Conservation (phyloP, 2,888 invertebrate genomes). For the Drosophila demipolita region DNA sequence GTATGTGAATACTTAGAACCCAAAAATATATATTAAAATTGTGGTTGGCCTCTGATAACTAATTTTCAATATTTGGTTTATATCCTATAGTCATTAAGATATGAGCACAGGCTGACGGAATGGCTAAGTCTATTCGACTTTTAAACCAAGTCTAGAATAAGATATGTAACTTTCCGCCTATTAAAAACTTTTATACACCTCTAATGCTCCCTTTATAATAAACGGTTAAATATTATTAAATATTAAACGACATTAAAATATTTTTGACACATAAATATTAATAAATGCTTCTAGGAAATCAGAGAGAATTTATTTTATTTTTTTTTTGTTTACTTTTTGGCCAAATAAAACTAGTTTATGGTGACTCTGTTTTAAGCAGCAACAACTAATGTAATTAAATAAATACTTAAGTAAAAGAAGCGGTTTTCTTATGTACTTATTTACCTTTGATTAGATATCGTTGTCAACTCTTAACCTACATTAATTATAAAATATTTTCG, state of each 20-base stretch:
- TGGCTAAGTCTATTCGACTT: neutral
- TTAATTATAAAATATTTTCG: conserved; percentile 8
- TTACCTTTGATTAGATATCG: neutral
- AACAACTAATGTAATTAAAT: neutral
- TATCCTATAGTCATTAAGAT: neutral
- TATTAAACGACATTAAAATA: neutral
- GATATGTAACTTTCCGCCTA: neutral
- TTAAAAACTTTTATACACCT: neutral
- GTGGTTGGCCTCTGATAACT: neutral
- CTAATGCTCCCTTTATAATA: neutral
- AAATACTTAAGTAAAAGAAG: neutral
- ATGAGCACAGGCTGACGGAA: neutral
- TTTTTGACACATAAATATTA: neutral
- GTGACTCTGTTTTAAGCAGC: neutral
- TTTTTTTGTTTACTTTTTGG: neutral
- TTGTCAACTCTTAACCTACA: neutral
- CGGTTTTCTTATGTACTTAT: neutral
- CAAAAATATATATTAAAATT: neutral
- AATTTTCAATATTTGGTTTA: neutral
- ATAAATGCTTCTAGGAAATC: neutral
- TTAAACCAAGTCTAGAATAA: neutral
- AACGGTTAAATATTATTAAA: neutral
- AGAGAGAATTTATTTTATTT: neutral
- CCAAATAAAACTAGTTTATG: neutral
- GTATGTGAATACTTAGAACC: neutral